Percentiles rank a stretch among this genome's conserved stretches.
Conservation (phyloP, 92 coral and sea anemone genomes). For the Siderastrea radians region DNA sequence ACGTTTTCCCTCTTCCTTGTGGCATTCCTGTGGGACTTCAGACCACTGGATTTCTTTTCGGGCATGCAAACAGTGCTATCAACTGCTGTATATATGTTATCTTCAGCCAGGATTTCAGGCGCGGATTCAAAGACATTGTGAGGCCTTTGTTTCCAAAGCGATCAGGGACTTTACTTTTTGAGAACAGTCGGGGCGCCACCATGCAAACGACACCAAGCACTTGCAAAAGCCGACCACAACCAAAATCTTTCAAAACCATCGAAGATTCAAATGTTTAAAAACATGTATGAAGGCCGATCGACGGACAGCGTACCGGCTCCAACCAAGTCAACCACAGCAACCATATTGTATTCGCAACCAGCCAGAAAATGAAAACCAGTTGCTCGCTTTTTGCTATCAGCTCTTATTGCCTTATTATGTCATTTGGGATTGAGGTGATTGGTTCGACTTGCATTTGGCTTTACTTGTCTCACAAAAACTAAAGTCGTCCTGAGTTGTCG, state of each 20-base stretch:
- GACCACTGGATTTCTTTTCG: slow-evolving; percentile 45
- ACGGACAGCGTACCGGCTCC: too few relatives aligned
- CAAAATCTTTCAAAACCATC: slow-evolving; percentile 20
- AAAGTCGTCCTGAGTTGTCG: too few relatives aligned
- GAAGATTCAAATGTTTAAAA: not conserved
- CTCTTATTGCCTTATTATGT: too few relatives aligned
- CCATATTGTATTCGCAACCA: too few relatives aligned
- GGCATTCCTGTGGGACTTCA: slow-evolving; percentile 36
- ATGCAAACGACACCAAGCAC: slow-evolving; percentile 16
- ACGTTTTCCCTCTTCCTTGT: slow-evolving; percentile 34
- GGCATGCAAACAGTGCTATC: slow-evolving; percentile 73
- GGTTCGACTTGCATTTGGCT: too few relatives aligned
- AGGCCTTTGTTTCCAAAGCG: slow-evolving; percentile 40
- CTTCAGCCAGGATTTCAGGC: slow-evolving; percentile 78
- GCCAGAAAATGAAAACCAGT: too few relatives aligned
- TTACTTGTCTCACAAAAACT: too few relatives aligned
- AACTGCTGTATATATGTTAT: slow-evolving; percentile 73
- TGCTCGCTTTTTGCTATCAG: too few relatives aligned
- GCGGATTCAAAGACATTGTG: slow-evolving; percentile 60
- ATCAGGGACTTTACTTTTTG: slow-evolving; percentile 5
- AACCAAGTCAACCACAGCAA: too few relatives aligned
- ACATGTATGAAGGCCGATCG: not conserved
- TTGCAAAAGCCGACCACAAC: not conserved
- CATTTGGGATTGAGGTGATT: too few relatives aligned
- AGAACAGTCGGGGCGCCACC: not conserved